These are phyloP conservation scores for Lepus timidus DNA, from an alignment of 2,113 vertebrate species.

Conservation along the genomic window DNA sequence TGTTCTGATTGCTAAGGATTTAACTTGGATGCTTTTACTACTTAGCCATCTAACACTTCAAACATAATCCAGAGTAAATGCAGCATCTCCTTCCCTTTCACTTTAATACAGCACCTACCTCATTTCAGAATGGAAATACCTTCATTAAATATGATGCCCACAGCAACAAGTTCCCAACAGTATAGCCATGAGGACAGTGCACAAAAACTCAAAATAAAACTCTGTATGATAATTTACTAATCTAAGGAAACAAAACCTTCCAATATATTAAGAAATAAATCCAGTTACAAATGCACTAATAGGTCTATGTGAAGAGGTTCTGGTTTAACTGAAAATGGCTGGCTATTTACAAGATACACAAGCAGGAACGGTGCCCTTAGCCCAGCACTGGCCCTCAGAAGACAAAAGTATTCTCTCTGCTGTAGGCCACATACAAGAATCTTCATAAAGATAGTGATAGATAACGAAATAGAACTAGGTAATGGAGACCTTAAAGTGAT, in stretches of 20 bases:
- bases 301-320: constrained; percentile 80
- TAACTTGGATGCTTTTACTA: no score
- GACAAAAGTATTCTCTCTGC: constrained; percentile 97
- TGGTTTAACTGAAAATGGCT: constrained; percentile 83
- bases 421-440: constrained; percentile 98
- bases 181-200: no score
- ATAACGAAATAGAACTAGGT: background rate
- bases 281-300: constrained; percentile 87
- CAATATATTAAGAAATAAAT: constrained; percentile 89
- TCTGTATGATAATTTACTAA: constrained; percentile 41
- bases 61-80: no score
- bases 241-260: constrained; percentile 51
- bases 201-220: no score
- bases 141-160: no score
- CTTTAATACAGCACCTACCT: no score
- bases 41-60: no score
- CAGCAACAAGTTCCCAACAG: no score
- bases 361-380: constrained; percentile 77
- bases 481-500: constrained; percentile 13
- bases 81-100: background rate
- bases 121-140: no score
- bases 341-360: constrained; percentile 89
- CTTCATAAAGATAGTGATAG: background rate
- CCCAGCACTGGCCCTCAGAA: constrained; percentile 85
- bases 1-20: no score